phyloP scores from a whole-genome alignment of 2,113 vertebrate species.

The Cinclus cinclus region DNA sequence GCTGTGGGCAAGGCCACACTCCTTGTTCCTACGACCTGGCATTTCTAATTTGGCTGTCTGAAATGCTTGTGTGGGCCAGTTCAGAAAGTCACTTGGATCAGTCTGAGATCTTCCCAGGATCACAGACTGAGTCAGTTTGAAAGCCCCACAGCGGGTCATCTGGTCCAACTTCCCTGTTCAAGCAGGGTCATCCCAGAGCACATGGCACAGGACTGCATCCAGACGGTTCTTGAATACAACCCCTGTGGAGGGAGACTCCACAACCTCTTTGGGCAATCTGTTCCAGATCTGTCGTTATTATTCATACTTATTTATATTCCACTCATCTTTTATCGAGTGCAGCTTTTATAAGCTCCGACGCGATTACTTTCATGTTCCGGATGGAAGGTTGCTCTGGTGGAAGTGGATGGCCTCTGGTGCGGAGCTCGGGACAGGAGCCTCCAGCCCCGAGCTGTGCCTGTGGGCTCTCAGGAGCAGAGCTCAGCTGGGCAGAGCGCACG shows the following conservation, averaged over 20 bases:
- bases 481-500: neutral
- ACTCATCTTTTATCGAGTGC: neutral
- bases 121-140: neutral
- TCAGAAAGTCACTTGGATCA: neutral
- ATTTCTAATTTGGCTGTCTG: neutral
- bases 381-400: neutral
- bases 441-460: neutral
- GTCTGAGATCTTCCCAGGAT: neutral
- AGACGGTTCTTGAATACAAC: neutral
- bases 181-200: neutral
- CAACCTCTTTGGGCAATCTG: neutral
- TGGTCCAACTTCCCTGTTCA: neutral
- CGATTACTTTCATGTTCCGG: too few species aligned
- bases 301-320: too few species aligned
- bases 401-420: neutral
- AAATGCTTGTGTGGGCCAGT: accelerated
- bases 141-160: neutral
- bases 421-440: neutral
- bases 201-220: neutral
- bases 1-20: accelerated
- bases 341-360: neutral
- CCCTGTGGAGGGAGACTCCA: neutral
- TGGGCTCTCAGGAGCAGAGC: neutral
- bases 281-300: neutral
- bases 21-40: neutral